A percentile compares a stretch with the other conserved stretches of the same genome.
These are phyloP conservation scores for Glaucidium brasilianum DNA, from an alignment of 2,113 vertebrate species.

Conservation along the genomic window DNA sequence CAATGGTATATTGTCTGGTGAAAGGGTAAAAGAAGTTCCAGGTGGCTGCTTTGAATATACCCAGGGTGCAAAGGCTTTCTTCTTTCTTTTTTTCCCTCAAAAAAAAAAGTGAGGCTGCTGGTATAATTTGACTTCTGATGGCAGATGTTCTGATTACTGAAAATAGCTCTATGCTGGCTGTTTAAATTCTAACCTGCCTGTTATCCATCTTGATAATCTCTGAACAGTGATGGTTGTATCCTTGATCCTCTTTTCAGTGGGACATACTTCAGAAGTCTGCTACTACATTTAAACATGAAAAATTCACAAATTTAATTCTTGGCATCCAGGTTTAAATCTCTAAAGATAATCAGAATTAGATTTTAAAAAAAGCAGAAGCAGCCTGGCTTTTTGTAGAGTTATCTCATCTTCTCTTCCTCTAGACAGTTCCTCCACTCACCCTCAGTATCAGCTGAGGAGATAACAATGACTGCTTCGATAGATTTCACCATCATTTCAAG, in stretches of 20 bases:
- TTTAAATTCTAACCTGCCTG: background rate
- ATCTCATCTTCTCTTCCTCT: background rate
- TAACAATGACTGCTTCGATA: background rate
- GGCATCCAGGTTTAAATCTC: background rate
- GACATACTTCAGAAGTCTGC: background rate
- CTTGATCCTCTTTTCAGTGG: background rate
- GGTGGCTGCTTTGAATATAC: background rate
- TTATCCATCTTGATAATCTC: background rate
- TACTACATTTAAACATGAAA: background rate
- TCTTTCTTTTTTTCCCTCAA: background rate
- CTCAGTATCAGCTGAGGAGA: background rate
- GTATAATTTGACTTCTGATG: background rate
- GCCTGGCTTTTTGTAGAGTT: background rate
- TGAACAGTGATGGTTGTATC: background rate
- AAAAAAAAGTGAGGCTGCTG: background rate
- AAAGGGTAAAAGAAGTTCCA: conserved; percentile 11
- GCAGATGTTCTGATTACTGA: background rate
- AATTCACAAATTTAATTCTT: background rate
- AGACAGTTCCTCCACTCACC: background rate
- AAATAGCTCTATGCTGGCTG: background rate
- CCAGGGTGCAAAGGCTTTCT: background rate
- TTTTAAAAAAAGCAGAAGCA: background rate
- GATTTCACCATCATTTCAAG: background rate
- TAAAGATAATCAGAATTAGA: background rate
- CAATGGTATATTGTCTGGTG: background rate